Conservation (phyloP, 2,113 vertebrate species). For the Rhineura floridana region DNA sequence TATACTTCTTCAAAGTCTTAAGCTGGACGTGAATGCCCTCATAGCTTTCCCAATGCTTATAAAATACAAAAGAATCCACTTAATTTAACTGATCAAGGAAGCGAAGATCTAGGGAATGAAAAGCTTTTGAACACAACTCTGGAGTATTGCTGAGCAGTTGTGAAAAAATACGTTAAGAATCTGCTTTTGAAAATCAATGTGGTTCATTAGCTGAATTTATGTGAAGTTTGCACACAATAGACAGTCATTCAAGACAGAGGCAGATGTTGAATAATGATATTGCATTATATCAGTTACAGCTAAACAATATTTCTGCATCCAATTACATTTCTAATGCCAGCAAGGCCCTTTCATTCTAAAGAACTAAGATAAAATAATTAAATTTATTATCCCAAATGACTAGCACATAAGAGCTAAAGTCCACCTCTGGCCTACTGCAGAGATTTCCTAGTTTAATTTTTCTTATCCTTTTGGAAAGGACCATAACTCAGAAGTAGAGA, state of each 20-base stretch:
- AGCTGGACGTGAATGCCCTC: neutral
- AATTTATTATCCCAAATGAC: too few relatives aligned
- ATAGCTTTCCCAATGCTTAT: constrained; percentile 10
- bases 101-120: neutral
- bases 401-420: neutral
- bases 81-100: constrained; percentile 40
- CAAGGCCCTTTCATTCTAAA: neutral
- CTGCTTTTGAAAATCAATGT: constrained; percentile 26
- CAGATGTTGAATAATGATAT: constrained; percentile 39
- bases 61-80: constrained; percentile 21
- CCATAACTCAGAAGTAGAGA: too few relatives aligned
- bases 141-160: constrained; percentile 25
- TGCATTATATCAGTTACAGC: neutral
- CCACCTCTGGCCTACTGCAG: neutral
- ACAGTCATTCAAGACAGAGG: constrained; percentile 21
- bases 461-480: too few relatives aligned
- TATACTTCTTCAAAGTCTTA: constrained; percentile 9
- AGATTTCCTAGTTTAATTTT: too few relatives aligned
- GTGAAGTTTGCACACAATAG: fast-evolving
- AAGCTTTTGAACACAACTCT: constrained; percentile 35
- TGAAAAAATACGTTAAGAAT: neutral
- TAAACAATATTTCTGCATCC: constrained; percentile 30
- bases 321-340: neutral
- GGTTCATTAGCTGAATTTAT: constrained; percentile 3
- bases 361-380: neutral